Evolutionary conservation across 2,113 vertebrate genomes (phyloP), one percentile per base, ranked within the genome.

Genomic region (Drymodes brunneopygia): DNA sequence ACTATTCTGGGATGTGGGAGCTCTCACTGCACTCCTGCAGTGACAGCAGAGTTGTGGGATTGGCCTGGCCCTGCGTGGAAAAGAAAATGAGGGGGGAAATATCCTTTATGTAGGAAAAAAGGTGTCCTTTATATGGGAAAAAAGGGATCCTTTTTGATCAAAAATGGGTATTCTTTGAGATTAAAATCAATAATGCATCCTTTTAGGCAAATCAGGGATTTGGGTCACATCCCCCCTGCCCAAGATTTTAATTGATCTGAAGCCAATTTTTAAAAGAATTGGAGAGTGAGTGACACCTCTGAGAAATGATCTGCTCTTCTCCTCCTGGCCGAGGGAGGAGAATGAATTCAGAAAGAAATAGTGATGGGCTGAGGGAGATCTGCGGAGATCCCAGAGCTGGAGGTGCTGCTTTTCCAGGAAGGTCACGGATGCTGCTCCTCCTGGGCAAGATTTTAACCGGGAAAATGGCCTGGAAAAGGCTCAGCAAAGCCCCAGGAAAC

Each of bases 11-110:
- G 92, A 53, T 7, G 4, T 3, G 10, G 81, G 74, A 85, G 81
- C 33, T 66, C 77, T 94, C 93, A 13, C 17, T 0, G 53, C n/a
- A 8, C 48, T 35, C 0, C 3, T 8, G 2, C 56, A 58, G 75
- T 7, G 24, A 3, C 48, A 4, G 5, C 1, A 0, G 45, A 35
- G 47, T 4, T 29, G 1, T 15, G 15, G 38, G 67, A 4, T 28
- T 44, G 47, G 27, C 17, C 21, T 3, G 10, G 56, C 12, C n/a
- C 51, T 10, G 2, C 0, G 1, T 2, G 45, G 15, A 24, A 50
- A 40, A 47, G 29, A 0, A 6, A 51, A 54, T 0, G 6, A 51
- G 50, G 19, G 27, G 11, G 14, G 7, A 12, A 33, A 4, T 12
- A 4, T 35, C 44, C 29, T 69, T 40, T 6, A 6, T 27, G 9